Conservation (phyloP, 2,888 invertebrate genomes). For the Chamaedrilus cognettii region DNA sequence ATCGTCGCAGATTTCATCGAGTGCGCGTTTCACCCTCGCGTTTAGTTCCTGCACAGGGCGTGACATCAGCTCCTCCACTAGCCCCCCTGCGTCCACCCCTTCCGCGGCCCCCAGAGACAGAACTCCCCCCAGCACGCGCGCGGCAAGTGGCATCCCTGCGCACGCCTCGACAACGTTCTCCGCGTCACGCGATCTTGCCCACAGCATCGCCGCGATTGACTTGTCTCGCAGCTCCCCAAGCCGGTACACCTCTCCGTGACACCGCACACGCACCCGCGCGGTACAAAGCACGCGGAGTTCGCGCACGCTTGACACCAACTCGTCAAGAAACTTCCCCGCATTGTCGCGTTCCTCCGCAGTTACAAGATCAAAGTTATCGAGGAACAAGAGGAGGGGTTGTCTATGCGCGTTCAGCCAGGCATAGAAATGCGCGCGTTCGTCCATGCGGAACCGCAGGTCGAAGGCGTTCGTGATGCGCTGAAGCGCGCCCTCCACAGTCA, state of each 20-base stretch:
- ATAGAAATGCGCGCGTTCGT: slow-evolving; percentile 25
- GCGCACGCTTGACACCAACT: neutral
- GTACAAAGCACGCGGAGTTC: neutral
- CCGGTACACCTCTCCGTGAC: neutral
- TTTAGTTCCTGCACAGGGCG: neutral
- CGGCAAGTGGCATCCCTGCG: neutral
- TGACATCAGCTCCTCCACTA: neutral
- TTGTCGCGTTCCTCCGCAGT: slow-evolving; percentile 13
- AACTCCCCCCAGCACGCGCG: neutral
- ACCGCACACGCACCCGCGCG: neutral
- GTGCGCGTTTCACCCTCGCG: neutral
- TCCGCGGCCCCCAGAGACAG: neutral
- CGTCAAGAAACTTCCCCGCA: slow-evolving; percentile 1
- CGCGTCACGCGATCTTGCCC: too few species aligned
- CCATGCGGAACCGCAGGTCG: slow-evolving; percentile 25
- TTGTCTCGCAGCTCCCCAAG: slow-evolving; percentile 2
- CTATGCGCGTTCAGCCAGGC: slow-evolving; percentile 32
- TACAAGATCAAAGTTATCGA: slow-evolving; percentile 35
- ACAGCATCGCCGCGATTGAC: too few species aligned
- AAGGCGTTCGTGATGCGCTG: slow-evolving; percentile 19
- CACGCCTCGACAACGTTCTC: neutral
- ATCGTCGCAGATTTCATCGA: too few species aligned
- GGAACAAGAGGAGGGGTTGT: slow-evolving; percentile 27
- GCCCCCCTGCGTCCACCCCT: neutral
- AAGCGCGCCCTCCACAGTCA: slow-evolving; percentile 14